Evolutionary conservation across 2,888 invertebrate species (phyloP).

Genomic region (Harpalus rufipes): DNA sequence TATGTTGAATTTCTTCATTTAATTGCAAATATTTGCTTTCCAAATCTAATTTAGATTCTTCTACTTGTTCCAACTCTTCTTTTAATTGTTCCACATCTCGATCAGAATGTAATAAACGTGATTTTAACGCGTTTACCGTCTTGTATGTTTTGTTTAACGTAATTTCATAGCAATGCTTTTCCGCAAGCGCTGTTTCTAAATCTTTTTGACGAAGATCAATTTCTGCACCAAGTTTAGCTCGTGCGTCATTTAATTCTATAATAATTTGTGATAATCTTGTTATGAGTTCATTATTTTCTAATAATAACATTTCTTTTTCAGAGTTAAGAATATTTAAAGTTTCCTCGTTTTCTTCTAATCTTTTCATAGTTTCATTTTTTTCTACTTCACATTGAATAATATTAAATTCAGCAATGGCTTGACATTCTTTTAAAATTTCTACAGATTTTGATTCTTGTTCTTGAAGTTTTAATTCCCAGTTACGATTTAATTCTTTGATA

Average conservation of each 20-base stretch:
- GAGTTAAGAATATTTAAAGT: slow-evolving; percentile 8
- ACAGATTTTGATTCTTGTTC: slow-evolving; percentile 77
- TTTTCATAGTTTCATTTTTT: slow-evolving; percentile 79
- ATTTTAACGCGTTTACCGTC: slow-evolving; percentile 81
- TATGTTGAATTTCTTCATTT: slow-evolving; percentile 72
- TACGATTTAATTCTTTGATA: slow-evolving; percentile 77
- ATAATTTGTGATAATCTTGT: slow-evolving; percentile 69
- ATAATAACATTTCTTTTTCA: slow-evolving; percentile 68
- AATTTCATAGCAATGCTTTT: slow-evolving; percentile 80
- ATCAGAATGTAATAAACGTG: slow-evolving; percentile 81
- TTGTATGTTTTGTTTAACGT: slow-evolving; percentile 80
- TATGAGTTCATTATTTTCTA: slow-evolving; percentile 46
- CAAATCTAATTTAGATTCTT: slow-evolving; percentile 73
- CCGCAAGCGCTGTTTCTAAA: slow-evolving; percentile 77
- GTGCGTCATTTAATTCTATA: slow-evolving; percentile 68
- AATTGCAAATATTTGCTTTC: slow-evolving; percentile 74
- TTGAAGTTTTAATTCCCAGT: slow-evolving; percentile 76
- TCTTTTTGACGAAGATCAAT: slow-evolving; percentile 77
- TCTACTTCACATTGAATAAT: slow-evolving; percentile 79
- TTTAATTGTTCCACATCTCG: slow-evolving; percentile 80
- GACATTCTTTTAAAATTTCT: slow-evolving; percentile 79
- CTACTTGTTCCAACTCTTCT: slow-evolving; percentile 74
- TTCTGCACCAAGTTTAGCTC: slow-evolving; percentile 73
- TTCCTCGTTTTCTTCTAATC: slow-evolving; percentile 77
- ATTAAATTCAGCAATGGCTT: slow-evolving; percentile 79